These are phyloP conservation scores for Melanargia galathea DNA, from an alignment of 2,888 invertebrate genomes.

Conservation along the genomic window DNA sequence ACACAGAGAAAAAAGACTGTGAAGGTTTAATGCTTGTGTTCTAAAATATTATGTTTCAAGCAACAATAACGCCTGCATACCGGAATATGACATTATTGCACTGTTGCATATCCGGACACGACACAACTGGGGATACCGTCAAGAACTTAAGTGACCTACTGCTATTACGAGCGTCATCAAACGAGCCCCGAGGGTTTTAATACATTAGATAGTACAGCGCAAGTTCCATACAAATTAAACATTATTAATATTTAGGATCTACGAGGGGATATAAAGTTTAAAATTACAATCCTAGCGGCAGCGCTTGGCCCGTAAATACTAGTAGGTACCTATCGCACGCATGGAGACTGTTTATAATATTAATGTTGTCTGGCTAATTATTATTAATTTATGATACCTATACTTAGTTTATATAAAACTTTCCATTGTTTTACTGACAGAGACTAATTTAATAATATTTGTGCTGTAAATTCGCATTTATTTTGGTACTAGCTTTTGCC, in stretches of 20 bases:
- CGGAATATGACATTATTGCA: slow-evolving; percentile 10
- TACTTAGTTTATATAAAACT: neutral
- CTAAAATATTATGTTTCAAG: neutral
- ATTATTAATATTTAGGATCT: slow-evolving; percentile 19
- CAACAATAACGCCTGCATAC: neutral
- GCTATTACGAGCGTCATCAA: slow-evolving; percentile 11
- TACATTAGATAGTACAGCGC: slow-evolving; percentile 15
- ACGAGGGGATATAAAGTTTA: slow-evolving; percentile 12
- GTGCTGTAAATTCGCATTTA: too few species aligned
- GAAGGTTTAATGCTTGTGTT: too few species aligned
- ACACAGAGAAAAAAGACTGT: too few species aligned
- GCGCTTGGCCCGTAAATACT: slow-evolving; percentile 29
- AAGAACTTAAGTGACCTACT: slow-evolving; percentile 16
- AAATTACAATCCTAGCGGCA: slow-evolving; percentile 39
- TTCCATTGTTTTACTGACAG: neutral
- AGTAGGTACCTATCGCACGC: neutral
- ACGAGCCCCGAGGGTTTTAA: slow-evolving; percentile 15
- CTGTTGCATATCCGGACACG: slow-evolving; percentile 16
- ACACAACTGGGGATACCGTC: slow-evolving; percentile 15
- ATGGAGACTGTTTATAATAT: slow-evolving; percentile 1
- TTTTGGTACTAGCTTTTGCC: too few species aligned
- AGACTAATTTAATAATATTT: too few species aligned
- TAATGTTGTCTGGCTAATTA: neutral
- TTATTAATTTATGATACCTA: neutral
- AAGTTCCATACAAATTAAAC: slow-evolving; percentile 17